phyloP scores from a whole-genome alignment of 30 jellyfish, hydroid and myxozoan genomes.

The Hydractinia symbiolongicarpus region DNA sequence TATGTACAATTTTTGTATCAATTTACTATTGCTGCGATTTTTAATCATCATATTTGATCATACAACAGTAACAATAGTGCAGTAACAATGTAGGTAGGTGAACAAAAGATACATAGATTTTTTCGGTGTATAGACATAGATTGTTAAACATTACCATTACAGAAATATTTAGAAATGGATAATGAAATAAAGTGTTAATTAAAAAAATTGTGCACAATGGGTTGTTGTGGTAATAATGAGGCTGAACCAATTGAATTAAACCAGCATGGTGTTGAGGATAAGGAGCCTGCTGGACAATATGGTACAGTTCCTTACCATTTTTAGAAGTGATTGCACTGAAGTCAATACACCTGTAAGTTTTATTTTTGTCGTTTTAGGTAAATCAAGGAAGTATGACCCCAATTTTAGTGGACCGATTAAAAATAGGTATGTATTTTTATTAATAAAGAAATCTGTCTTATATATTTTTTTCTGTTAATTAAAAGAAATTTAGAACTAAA shows the following conservation, averaged over 20 bases:
- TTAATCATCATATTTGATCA: too few relatives aligned
- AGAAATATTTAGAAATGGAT: too few relatives aligned
- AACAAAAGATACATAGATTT: too few relatives aligned
- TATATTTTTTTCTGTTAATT: neutral
- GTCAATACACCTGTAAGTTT: neutral
- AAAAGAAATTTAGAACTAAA: neutral
- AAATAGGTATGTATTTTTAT: constrained; percentile 42
- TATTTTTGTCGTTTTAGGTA: neutral
- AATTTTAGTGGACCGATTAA: constrained; percentile 70
- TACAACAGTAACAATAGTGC: too few relatives aligned
- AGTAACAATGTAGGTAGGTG: too few relatives aligned
- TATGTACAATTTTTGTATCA: too few relatives aligned
- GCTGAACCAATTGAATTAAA: constrained; percentile 44
- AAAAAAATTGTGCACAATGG: constrained; percentile 31
- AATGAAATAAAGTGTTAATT: too few relatives aligned
- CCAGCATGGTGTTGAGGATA: constrained; percentile 33
- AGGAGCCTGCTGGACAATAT: constrained; percentile 49
- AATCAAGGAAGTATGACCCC: constrained; percentile 59
- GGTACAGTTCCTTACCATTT: constrained; percentile 23
- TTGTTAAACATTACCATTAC: too few relatives aligned
- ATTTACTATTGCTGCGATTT: too few relatives aligned
- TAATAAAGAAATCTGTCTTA: neutral
- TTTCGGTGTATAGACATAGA: too few relatives aligned
- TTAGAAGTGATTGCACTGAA: neutral
- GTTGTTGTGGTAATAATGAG: constrained; percentile 64